Conservation (phyloP, 2,113 vertebrate species). For the Oryctolagus cuniculus region DNA sequence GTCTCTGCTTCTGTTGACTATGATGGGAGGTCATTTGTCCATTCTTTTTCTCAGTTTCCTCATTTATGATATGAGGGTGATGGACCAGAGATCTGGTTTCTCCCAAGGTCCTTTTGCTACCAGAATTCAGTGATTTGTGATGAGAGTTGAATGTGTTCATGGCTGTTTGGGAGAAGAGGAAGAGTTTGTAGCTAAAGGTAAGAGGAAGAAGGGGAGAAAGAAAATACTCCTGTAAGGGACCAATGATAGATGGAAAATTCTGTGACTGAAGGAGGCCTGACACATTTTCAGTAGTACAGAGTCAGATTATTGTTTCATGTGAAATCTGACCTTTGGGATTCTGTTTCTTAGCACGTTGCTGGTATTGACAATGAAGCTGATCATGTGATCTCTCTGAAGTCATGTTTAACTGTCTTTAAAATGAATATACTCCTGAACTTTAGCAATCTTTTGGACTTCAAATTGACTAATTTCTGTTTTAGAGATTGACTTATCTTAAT, state of each 20-base stretch:
- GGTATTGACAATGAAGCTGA: background rate
- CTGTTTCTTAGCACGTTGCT: background rate
- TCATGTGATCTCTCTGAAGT: background rate
- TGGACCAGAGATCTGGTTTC: background rate
- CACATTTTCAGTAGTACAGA: background rate
- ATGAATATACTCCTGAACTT: background rate
- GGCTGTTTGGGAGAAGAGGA: background rate
- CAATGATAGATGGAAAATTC: background rate
- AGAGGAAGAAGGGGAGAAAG: background rate
- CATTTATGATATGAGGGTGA: background rate
- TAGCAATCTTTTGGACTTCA: constrained; percentile 33
- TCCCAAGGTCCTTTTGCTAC: background rate
- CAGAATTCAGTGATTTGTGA: background rate
- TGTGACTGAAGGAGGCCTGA: background rate
- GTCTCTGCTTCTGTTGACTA: background rate
- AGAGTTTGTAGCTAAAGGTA: background rate
- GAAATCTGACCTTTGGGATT: background rate
- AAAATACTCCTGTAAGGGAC: background rate
- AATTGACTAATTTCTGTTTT: background rate
- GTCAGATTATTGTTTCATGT: background rate
- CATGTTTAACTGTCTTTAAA: background rate
- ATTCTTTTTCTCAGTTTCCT: background rate
- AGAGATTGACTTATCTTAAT: constrained; percentile 23
- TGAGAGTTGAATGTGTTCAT: background rate
- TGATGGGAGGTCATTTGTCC: background rate